phyloP scores from a whole-genome alignment of 2,113 vertebrate species.

The Trichomycterus rosablanca region DNA sequence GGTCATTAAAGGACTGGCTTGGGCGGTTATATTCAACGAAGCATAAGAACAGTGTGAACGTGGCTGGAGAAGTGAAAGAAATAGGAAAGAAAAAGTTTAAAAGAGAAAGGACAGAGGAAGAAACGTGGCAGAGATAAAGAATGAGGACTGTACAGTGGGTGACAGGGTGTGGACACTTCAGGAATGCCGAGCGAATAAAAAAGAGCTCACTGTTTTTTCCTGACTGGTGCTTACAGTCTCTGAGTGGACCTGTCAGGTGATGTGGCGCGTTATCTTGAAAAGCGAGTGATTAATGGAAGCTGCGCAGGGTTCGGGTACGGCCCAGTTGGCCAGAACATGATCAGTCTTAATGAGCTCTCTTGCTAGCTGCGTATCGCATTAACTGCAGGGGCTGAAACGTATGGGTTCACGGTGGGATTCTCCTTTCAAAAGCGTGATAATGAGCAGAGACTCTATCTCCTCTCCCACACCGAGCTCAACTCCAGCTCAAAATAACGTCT shows the following conservation, averaged over 20 bases:
- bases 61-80: background rate
- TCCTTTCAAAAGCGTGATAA: conserved; percentile 66
- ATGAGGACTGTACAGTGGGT: conserved; percentile 1
- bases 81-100: conserved; percentile 1
- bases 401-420: conserved; percentile 54
- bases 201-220: conserved; percentile 24
- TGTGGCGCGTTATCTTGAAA: conserved; percentile 61
- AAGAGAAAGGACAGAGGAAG: background rate
- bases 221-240: conserved; percentile 35
- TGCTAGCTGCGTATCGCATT: conserved; percentile 62
- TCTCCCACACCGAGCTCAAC: conserved; percentile 36
- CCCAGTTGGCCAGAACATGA: conserved; percentile 59
- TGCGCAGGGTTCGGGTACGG: conserved; percentile 48
- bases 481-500: conserved; percentile 49
- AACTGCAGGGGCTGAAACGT: conserved; percentile 61
- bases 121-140: background rate
- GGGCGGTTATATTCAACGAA: conserved; percentile 1
- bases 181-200: conserved; percentile 13
- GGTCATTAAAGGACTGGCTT: conserved; percentile 32
- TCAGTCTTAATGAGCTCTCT: conserved; percentile 76
- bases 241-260: conserved; percentile 54
- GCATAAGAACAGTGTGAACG: background rate
- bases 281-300: conserved; percentile 67
- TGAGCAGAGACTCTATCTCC: conserved; percentile 49
- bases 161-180: conserved; percentile 31